Conservation (phyloP, 2,797 vertebrate species). For the Hydrophis major region DNA sequence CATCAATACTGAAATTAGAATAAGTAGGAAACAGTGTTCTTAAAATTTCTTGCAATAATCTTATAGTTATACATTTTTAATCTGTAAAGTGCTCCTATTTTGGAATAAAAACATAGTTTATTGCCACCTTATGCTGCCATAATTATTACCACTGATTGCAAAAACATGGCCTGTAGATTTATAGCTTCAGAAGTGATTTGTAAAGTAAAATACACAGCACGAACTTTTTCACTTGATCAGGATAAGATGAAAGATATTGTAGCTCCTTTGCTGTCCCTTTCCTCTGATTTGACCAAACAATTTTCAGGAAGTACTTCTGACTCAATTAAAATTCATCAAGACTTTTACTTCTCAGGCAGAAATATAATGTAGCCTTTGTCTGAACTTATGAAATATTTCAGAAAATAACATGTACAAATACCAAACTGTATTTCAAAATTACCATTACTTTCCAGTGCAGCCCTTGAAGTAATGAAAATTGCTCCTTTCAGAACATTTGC, state of each 20-base stretch:
- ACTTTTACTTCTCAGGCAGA: background rate
- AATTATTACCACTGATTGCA: constrained; percentile 43
- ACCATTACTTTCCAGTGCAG: background rate
- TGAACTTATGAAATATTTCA: background rate
- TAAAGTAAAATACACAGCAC: constrained; percentile 33
- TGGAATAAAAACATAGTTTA: constrained; percentile 44
- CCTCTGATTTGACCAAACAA: background rate
- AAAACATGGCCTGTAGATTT: constrained; percentile 32
- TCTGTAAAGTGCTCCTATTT: constrained; percentile 35
- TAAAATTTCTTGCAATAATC: constrained; percentile 26
- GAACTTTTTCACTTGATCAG: constrained; percentile 23
- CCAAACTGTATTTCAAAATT: background rate
- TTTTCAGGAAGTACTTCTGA: constrained; percentile 1
- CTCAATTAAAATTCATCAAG: background rate
- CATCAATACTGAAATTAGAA: constrained; percentile 24
- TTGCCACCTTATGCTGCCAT: constrained; percentile 37
- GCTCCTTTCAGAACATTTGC: background rate
- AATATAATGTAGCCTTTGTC: background rate
- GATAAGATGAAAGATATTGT: constrained; percentile 16
- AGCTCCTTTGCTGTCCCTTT: constrained; percentile 2
- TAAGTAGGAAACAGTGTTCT: constrained; percentile 34
- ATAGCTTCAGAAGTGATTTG: constrained; percentile 36
- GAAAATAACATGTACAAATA: background rate
- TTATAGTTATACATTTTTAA: constrained; percentile 40
- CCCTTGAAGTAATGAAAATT: background rate